Evolutionary conservation across 1,140 invertebrate species (phyloP).

Genomic region (Atta cephalotes): DNA sequence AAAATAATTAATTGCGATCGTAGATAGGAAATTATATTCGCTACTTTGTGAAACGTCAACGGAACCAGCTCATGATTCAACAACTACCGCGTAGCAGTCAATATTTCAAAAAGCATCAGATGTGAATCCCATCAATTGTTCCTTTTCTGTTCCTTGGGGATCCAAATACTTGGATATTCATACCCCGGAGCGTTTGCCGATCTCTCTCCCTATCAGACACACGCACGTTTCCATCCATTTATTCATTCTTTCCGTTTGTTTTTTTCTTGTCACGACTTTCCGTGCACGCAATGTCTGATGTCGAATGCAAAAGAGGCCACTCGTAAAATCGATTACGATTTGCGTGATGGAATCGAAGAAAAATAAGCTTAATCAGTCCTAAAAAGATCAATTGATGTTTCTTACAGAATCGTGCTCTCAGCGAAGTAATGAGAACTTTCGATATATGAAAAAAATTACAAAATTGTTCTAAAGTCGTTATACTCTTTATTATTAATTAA

Average conservation of each 20-base stretch:
- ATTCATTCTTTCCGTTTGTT: conserved; percentile 3
- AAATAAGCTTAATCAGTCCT: background rate
- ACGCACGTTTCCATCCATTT: background rate
- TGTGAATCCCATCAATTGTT: background rate
- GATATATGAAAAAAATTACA: background rate
- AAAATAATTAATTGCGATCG: conserved; percentile 20
- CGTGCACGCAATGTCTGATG: background rate
- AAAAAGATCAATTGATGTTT: conserved; percentile 6
- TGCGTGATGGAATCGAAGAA: background rate
- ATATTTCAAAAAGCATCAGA: conserved; percentile 27
- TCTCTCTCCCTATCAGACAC: conserved; percentile 3
- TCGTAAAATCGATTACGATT: conserved; percentile 11
- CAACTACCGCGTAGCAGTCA: background rate
- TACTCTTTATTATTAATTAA: background rate
- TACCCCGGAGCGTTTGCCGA: background rate
- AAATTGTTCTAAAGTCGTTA: background rate
- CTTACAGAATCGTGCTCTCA: background rate
- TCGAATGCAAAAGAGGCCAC: background rate
- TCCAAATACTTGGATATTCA: conserved; percentile 24
- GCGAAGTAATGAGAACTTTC: background rate
- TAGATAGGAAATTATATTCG: conserved; percentile 16
- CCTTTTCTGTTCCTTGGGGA: conserved; percentile 14
- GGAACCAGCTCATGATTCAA: background rate
- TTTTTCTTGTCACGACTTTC: background rate
- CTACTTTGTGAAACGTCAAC: background rate